These are phyloP conservation scores for Galemys pyrenaicus DNA, from an alignment of 2,113 vertebrate genomes.

Conservation along the genomic window DNA sequence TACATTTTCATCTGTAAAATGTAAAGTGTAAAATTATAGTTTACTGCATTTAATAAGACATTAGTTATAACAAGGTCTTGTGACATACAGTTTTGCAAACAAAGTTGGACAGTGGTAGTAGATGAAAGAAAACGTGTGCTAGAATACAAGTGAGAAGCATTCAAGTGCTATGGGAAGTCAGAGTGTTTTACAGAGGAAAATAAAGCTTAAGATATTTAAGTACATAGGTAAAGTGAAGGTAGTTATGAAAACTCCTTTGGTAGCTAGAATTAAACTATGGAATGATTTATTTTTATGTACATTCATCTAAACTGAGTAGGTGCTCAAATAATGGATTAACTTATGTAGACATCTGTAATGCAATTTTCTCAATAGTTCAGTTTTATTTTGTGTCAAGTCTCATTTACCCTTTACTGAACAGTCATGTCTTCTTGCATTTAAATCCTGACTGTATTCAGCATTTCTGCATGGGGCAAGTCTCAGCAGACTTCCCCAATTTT, in stretches of 20 bases:
- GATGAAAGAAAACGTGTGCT: background rate
- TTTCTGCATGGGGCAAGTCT: constrained; percentile 1
- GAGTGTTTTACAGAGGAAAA: background rate
- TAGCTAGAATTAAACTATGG: background rate
- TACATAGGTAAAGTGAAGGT: background rate
- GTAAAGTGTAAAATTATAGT: too few relatives aligned
- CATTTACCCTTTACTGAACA: background rate
- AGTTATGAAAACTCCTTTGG: background rate
- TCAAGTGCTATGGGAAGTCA: background rate
- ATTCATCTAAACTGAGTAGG: background rate
- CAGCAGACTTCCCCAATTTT: constrained; percentile 18
- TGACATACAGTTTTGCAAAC: background rate
- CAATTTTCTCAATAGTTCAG: background rate
- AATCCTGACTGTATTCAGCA: rapidly evolving
- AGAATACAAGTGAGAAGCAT: background rate
- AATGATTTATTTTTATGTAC: background rate
- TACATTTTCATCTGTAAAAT: background rate
- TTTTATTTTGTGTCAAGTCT: background rate
- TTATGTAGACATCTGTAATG: background rate
- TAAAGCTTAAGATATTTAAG: background rate
- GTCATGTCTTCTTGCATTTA: background rate
- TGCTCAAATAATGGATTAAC: background rate
- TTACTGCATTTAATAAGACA: background rate
- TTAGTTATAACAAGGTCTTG: background rate
- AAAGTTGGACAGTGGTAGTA: background rate